phyloP scores from a whole-genome alignment of 2,888 invertebrate species.

The Epirrhoe tristata region DNA sequence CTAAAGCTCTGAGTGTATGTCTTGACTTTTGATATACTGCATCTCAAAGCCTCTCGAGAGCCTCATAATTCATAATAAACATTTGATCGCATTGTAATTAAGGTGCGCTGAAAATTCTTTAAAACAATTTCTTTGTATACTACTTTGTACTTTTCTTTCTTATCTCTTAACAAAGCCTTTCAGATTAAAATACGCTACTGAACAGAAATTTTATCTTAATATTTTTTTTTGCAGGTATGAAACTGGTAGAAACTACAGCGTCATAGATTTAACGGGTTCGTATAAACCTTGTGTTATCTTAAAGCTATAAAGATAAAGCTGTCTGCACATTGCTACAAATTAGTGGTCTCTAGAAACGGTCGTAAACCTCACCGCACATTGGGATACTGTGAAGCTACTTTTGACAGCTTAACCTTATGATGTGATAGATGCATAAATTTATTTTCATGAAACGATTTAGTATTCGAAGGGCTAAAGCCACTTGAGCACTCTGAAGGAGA shows the following conservation, averaged over 20 bases:
- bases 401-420: constrained; percentile 11
- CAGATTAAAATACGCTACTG: too few species aligned
- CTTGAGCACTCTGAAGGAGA: not conserved
- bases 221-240: constrained; percentile 40
- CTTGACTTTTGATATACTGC: too few species aligned
- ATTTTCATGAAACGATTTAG: not conserved
- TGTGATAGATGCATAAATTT: not conserved
- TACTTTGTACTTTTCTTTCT: too few species aligned
- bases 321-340: constrained; percentile 46
- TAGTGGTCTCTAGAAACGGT: constrained; percentile 44
- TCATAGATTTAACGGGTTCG: constrained; percentile 24
- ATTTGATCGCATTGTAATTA: too few species aligned
- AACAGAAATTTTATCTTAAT: constrained; percentile 29
- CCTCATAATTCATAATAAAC: too few species aligned
- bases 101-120: too few species aligned
- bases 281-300: constrained; percentile 17
- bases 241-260: constrained; percentile 15
- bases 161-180: too few species aligned
- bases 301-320: constrained; percentile 50
- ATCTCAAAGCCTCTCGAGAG: too few species aligned
- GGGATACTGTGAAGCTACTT: constrained; percentile 38
- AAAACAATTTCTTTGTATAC: too few species aligned
- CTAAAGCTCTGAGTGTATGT: too few species aligned
- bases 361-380: constrained; percentile 29
- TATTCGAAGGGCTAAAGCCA: not conserved